Conservation (phyloP, 2,797 vertebrate genomes). For the Hypotaenidia philippensis region DNA sequence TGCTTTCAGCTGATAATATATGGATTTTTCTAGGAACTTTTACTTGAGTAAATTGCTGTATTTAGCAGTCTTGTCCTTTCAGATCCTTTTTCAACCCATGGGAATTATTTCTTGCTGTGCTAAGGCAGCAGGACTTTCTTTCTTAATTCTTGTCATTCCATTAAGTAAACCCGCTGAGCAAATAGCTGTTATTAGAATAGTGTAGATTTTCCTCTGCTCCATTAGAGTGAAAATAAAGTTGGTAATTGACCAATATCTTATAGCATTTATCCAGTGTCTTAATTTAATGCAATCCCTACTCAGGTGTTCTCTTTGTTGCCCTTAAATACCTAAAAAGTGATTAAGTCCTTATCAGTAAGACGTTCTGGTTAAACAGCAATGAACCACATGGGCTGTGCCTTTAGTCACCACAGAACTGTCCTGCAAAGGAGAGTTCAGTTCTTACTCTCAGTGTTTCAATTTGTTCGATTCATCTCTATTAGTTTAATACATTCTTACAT, state of each 20-base stretch:
- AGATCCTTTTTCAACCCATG: conserved; percentile 27
- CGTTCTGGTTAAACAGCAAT: neutral
- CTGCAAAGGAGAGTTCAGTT: neutral
- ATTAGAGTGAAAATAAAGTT: conserved; percentile 36
- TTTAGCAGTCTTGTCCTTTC: conserved; percentile 13
- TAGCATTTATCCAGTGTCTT: neutral
- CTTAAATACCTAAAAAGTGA: neutral
- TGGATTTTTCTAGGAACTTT: neutral
- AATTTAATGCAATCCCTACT: neutral
- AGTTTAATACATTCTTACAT: neutral
- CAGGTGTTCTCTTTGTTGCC: neutral
- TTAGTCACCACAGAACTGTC: neutral
- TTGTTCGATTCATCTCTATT: neutral
- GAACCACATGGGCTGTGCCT: neutral
- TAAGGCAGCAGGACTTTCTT: conserved; percentile 37
- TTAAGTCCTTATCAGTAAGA: neutral
- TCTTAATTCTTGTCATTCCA: conserved; percentile 51
- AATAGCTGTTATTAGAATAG: conserved; percentile 15
- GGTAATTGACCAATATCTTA: neutral
- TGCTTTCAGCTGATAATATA: neutral
- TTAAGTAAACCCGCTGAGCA: conserved; percentile 35
- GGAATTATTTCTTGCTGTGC: conserved; percentile 53
- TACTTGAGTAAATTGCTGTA: neutral
- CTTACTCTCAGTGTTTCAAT: neutral
- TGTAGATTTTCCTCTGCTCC: conserved; percentile 9